These are phyloP conservation scores for Gallinago stenura DNA, from an alignment of 2,797 vertebrate species.

Conservation along the genomic window DNA sequence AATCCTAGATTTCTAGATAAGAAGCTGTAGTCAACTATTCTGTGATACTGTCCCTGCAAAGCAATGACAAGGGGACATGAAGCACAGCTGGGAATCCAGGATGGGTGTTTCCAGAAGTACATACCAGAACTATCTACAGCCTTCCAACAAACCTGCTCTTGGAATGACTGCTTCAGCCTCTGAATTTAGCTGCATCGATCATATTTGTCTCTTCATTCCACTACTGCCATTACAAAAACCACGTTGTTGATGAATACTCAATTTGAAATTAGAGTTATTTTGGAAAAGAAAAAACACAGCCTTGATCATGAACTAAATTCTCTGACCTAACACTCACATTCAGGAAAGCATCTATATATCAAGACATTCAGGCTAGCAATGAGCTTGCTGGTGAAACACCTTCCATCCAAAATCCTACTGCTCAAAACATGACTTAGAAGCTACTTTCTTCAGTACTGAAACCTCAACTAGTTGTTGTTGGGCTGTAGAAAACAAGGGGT, in stretches of 20 bases:
- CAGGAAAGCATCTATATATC: not conserved
- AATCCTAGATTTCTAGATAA: not conserved
- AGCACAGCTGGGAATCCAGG: slow-evolving; percentile 51
- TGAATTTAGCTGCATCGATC: slow-evolving; percentile 5
- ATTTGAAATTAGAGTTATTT: not conserved
- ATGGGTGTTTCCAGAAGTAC: slow-evolving; percentile 14
- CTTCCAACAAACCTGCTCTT: slow-evolving; percentile 18
- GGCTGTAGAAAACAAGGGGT: not conserved
- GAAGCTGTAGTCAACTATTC: not conserved
- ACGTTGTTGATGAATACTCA: not conserved
- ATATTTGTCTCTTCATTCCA: not conserved
- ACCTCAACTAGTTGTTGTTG: not conserved
- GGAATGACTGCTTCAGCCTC: not conserved
- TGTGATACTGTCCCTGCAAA: not conserved
- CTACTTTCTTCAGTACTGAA: not conserved
- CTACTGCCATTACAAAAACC: not conserved
- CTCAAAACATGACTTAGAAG: not conserved
- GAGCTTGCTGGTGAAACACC: not conserved
- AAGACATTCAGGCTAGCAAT: not conserved
- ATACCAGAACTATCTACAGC: not conserved
- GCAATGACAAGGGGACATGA: not conserved
- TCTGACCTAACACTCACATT: not conserved
- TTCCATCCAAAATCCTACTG: not conserved
- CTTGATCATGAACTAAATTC: not conserved
- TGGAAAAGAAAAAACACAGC: not conserved